Base-by-base conservation (phyloP, 1,140 invertebrate genomes). In the Apis cerana region DNA sequence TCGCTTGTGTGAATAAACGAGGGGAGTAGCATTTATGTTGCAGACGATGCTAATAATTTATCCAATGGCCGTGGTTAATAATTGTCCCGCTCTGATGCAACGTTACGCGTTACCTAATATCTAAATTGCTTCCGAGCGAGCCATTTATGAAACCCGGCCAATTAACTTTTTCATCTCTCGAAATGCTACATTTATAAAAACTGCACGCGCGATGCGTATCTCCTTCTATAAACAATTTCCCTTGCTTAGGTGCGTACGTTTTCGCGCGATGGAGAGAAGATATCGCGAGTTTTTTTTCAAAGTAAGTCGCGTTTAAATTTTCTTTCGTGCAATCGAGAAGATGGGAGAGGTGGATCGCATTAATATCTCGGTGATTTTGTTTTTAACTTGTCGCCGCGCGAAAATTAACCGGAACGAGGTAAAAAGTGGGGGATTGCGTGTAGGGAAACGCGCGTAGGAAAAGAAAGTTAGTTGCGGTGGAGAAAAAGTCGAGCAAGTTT, bases 251-350 rank as follows among this genome's bases (percentile, higher is more conserved):
- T n/a, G n/a, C n/a, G n/a, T n/a, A n/a, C n/a, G n/a, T n/a, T n/a
- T n/a, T n/a, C n/a, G n/a, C n/a, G n/a, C n/a, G n/a, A n/a, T n/a
- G n/a, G n/a, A n/a, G n/a, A n/a, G n/a, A n/a, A n/a, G n/a, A n/a
- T 48, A 27, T 5, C 61, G 9, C 11, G 43, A 1, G 7, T 9
- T 19, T 43, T 58, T n/a, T 27, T 33, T 33, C 2, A 43, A 23
- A 77, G 23, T 12, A 27, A 76, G 19, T 13, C 13, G 50, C 13
- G n/a, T 76, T 65, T 54, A 59, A 59, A 58, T 56, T 59, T 50
- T 21, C 65, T 59, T 78, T 33, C 69, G 52, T 69, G 59, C 54
- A 69, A 78, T 78, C 54, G 62, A 33, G 33, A 33, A 33, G 27
- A 27, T 27, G n/a, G 19, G 13, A 12, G 12, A 13, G 8, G n/a